Percentiles rank a stretch among this genome's conserved stretches.
Evolutionary conservation across 2,888 invertebrate genomes (phyloP).

Genomic region (Nomada goodeniana): DNA sequence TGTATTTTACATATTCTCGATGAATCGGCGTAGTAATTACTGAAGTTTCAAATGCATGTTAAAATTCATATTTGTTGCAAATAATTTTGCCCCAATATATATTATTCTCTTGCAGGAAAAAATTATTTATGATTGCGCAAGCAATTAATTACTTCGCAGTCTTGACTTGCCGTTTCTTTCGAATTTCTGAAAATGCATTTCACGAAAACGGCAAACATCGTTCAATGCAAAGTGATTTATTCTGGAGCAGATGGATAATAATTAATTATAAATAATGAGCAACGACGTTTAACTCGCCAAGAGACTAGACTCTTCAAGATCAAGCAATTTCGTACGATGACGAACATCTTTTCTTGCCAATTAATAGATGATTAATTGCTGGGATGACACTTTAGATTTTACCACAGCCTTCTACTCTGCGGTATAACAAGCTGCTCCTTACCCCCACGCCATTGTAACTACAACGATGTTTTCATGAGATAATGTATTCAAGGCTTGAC

Average conservation of each 20-base stretch:
- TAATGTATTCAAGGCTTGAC: constrained; percentile 40
- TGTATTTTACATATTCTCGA: too few species aligned
- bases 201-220: not conserved
- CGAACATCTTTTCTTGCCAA: constrained; percentile 80
- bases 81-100: too few species aligned
- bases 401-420: constrained; percentile 59
- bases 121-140: too few species aligned
- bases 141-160: too few species aligned
- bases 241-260: constrained; percentile 67
- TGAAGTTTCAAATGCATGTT: too few species aligned
- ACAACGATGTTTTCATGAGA: constrained; percentile 54
- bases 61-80: too few species aligned
- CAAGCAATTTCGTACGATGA: constrained; percentile 78
- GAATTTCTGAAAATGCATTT: constrained; percentile 2
- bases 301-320: constrained; percentile 67
- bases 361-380: constrained; percentile 82
- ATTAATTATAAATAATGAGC: constrained; percentile 80
- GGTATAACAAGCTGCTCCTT: constrained; percentile 45
- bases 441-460: constrained; percentile 55
- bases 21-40: not conserved
- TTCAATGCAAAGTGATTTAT: constrained; percentile 36
- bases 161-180: too few species aligned
- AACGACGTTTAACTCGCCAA: constrained; percentile 56
- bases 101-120: too few species aligned
- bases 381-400: constrained; percentile 80